These are phyloP conservation scores for Tragelaphus buxtoni DNA, from an alignment of 2,113 vertebrate species.

Conservation along the genomic window DNA sequence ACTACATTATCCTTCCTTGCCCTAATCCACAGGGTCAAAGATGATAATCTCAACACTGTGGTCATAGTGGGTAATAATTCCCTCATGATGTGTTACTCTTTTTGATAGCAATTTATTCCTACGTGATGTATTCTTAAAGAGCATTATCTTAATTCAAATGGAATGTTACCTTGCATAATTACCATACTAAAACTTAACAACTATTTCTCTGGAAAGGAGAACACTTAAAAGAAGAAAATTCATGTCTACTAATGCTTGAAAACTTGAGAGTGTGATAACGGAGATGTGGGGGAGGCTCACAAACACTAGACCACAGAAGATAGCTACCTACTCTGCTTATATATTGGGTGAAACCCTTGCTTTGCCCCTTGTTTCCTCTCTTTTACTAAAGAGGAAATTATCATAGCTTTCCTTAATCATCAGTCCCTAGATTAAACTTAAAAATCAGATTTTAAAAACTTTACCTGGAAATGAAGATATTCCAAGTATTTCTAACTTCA, in stretches of 20 bases:
- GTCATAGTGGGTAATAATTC: neutral
- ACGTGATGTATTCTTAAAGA: neutral
- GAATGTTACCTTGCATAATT: neutral
- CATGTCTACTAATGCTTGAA: neutral
- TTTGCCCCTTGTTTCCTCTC: neutral
- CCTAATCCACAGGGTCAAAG: neutral
- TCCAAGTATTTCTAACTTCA: neutral
- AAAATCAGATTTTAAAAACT: neutral
- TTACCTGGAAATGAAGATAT: neutral
- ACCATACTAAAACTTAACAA: neutral
- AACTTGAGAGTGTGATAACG: neutral
- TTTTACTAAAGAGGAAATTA: neutral
- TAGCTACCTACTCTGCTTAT: neutral
- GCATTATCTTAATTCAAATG: neutral
- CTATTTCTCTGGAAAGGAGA: neutral
- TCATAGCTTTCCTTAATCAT: neutral
- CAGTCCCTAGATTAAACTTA: neutral
- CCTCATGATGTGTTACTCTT: neutral
- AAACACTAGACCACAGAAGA: neutral
- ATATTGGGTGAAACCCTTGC: neutral
- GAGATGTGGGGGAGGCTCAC: neutral
- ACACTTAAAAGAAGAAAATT: neutral
- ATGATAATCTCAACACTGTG: neutral
- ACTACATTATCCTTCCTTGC: neutral
- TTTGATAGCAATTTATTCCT: neutral